phyloP scores from a whole-genome alignment of 2,797 vertebrate genomes.

The Liparis tanakae region DNA sequence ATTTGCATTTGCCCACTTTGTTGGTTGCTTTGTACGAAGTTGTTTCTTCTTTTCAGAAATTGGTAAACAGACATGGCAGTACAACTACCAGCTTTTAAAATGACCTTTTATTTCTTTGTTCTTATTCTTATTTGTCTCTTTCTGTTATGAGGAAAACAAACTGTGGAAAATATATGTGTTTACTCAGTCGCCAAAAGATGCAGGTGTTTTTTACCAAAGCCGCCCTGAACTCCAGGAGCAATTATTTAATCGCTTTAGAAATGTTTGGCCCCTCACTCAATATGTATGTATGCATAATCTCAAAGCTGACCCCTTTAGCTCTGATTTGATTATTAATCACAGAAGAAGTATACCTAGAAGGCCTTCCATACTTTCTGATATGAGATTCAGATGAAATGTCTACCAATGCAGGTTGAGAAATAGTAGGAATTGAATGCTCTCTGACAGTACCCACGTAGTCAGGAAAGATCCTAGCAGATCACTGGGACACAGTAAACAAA shows the following conservation, averaged over 20 bases:
- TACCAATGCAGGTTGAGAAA: constrained; percentile 9
- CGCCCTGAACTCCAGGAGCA: neutral
- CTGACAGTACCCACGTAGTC: constrained; percentile 47
- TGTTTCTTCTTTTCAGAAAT: neutral
- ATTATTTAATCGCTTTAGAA: constrained; percentile 5
- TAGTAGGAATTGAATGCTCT: constrained; percentile 27
- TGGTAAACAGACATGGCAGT: neutral
- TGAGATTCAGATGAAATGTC: neutral
- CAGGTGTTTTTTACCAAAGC: constrained; percentile 35
- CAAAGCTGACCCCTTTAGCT: constrained; percentile 7
- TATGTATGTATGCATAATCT: constrained; percentile 32
- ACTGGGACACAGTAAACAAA: constrained; percentile 66
- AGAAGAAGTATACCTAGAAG: neutral
- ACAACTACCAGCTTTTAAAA: neutral
- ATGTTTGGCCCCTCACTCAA: constrained; percentile 31
- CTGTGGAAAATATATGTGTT: neutral
- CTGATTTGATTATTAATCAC: neutral
- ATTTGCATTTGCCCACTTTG: constrained; percentile 10
- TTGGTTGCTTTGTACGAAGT: constrained; percentile 3
- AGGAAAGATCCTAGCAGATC: constrained; percentile 65
- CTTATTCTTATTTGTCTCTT: neutral
- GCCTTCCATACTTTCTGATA: neutral
- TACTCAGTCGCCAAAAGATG: neutral
- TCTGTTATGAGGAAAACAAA: constrained; percentile 4
- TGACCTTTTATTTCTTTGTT: neutral